These are phyloP conservation scores for Myrmophylax atrothorax DNA, from an alignment of 2,113 vertebrate genomes.

Conservation along the genomic window DNA sequence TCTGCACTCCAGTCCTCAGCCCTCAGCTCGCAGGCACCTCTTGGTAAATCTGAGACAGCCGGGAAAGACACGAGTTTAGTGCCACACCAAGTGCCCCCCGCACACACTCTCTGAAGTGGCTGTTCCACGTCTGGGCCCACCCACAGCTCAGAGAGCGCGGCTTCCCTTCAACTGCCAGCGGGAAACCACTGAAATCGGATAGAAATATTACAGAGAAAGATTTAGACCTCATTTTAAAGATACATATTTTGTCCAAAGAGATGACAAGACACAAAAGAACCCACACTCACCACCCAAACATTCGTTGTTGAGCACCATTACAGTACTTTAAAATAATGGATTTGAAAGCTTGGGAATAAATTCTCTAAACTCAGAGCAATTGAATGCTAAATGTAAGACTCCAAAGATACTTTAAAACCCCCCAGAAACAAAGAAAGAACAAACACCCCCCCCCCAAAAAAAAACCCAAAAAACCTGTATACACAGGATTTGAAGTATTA, in stretches of 20 bases:
- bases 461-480: not conserved
- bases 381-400: not conserved
- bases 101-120: too few relatives aligned
- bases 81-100: too few relatives aligned
- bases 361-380: not conserved
- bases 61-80: not conserved
- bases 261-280: not conserved
- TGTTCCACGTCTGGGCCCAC: not conserved
- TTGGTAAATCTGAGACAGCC: not conserved
- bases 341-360: not conserved
- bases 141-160: not conserved
- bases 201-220: not conserved
- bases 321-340: not conserved
- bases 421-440: not conserved
- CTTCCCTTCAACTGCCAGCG: not conserved
- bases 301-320: not conserved
- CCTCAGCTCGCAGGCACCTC: not conserved
- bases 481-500: constrained; percentile 13
- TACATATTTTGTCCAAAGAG: not conserved
- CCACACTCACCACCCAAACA: not conserved
- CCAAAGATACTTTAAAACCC: not conserved
- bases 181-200: not conserved
- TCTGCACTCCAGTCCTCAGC: not conserved
- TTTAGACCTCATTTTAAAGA: not conserved
- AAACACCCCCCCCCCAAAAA: too few relatives aligned